A percentile compares a stretch with the other conserved stretches of the same genome.
These are phyloP conservation scores for Pollenia labialis DNA, from an alignment of 2,888 invertebrate species.

Conservation along the genomic window DNA sequence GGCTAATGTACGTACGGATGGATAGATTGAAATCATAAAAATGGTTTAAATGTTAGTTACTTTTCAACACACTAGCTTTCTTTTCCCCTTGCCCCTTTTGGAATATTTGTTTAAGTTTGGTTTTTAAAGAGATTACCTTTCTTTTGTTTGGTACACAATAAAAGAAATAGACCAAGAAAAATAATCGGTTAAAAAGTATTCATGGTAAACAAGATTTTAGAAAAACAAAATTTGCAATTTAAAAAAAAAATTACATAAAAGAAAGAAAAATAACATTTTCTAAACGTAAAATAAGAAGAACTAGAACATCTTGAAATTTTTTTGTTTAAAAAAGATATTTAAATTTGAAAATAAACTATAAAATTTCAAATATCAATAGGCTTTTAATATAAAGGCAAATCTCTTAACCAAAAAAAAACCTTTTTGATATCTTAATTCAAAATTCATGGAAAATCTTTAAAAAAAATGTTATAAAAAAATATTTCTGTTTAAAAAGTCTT, in stretches of 20 bases:
- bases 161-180: neutral
- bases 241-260: neutral
- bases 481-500: no score
- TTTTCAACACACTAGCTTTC: neutral
- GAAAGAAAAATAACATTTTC: neutral
- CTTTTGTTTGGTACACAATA: neutral
- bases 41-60: slow-evolving; percentile 44
- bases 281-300: neutral
- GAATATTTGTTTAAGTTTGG: neutral
- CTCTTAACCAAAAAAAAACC: no score
- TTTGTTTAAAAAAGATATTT: no score
- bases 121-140: slow-evolving; percentile 28
- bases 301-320: neutral
- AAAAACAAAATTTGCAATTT: neutral
- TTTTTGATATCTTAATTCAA: no score
- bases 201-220: neutral
- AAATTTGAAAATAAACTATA: no score
- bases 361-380: no score
- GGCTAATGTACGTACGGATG: slow-evolving; percentile 41
- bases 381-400: no score
- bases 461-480: no score
- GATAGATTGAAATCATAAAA: slow-evolving; percentile 60
- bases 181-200: slow-evolving; percentile 36
- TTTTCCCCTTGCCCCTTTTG: neutral
- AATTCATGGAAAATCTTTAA: no score